Base-by-base conservation (phyloP, 2,888 invertebrate genomes). In the Fragum fragum region DNA sequence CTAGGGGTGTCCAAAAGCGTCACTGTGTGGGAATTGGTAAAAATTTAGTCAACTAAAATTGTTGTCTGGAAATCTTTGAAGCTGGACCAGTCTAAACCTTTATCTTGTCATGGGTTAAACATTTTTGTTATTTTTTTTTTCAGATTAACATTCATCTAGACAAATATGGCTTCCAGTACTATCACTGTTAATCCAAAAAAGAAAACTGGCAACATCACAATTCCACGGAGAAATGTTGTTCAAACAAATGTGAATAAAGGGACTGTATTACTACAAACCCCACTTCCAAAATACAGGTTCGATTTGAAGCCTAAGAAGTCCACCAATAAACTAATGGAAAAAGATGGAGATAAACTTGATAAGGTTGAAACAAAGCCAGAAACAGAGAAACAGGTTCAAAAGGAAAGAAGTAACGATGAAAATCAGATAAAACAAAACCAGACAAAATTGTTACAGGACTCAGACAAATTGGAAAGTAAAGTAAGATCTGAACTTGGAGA, bases 251-350 rank as follows among this genome's bases (percentile, higher is more conserved):
- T 11, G 1, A 53, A 9, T 21, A 39, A 76, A 86, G 73, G 91
- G 85, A 91, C 91, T 59, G 85, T 92, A 7, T 77, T 92, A 18
- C 52, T 91, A n/a, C 70, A 90, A 55, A 88, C 91, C 42, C 88
- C 92, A 55, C 63, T 86, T 16, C 91, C 91, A 26, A 92, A 91
- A 68, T 91, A 92, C 79, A 90, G 86, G 73, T 91, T 91, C 69
- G 86, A 86, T 42, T 81, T 68, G 47, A 86, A 84, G 73, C 83
- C 83, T 66, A 80, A 86, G 9, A 85, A 83, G n/a, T 85, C 85
- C 55, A 68, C 82, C 42, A 55, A 75, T 1, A 42, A 47, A 26
- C 6, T n/a, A 52, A 47, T 23, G 2, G n/a, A 47, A 16, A 42
- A 47, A 26, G 7, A 6, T 6, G 26, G 9, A n/a, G 39, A 52